These are phyloP conservation scores for Cylindroiulus punctatus DNA, from an alignment of 2,888 invertebrate species.

Conservation along the genomic window DNA sequence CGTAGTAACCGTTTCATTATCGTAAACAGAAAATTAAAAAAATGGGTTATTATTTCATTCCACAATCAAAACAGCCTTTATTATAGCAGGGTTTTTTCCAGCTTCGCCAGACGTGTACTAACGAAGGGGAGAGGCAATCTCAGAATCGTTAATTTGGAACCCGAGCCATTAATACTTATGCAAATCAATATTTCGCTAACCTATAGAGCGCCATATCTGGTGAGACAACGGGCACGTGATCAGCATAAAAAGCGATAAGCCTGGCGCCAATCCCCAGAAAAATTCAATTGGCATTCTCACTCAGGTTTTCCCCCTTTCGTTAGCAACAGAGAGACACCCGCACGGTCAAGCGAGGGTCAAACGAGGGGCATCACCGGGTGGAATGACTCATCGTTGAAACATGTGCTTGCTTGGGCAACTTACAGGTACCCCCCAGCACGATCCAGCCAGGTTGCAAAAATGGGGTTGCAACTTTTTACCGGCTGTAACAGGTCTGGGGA, in stretches of 20 bases:
- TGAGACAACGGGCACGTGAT: constrained; percentile 18
- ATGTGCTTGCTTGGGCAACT: not conserved
- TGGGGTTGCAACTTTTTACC: not conserved
- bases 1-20: constrained; percentile 17
- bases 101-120: not conserved
- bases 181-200: not conserved
- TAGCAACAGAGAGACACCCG: constrained; percentile 19
- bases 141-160: not conserved
- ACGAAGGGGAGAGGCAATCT: not conserved
- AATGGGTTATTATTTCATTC: constrained; percentile 11
- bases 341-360: constrained; percentile 42
- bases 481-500: constrained; percentile 28
- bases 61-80: not conserved
- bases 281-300: constrained; percentile 6
- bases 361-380: not conserved
- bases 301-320: constrained; percentile 30
- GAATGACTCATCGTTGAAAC: not conserved
- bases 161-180: not conserved
- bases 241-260: constrained; percentile 28
- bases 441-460: not conserved
- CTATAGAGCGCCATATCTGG: not conserved
- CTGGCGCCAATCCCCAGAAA: constrained; percentile 26
- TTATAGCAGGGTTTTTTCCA: not conserved
- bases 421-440: constrained; percentile 33
- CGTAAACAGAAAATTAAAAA: not conserved